A percentile compares a stretch with the other conserved stretches of the same genome.
phyloP scores from a whole-genome alignment of 2,113 vertebrate genomes.

The Galbula dea region DNA sequence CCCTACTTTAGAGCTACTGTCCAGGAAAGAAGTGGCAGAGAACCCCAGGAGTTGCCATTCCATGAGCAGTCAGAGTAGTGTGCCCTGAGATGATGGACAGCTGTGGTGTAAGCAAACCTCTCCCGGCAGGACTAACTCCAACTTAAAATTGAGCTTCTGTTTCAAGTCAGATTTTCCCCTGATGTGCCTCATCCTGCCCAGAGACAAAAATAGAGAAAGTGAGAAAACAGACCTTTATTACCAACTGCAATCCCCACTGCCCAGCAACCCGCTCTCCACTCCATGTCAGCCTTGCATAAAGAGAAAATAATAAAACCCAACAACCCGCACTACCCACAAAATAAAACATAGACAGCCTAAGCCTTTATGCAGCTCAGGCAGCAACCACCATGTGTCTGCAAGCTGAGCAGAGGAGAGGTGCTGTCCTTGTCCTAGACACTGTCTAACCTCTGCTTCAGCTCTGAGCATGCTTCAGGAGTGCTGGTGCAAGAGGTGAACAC shows the following conservation, averaged over 20 bases:
- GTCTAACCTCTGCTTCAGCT: neutral
- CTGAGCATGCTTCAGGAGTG: neutral
- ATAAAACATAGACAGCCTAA: slow-evolving; percentile 44
- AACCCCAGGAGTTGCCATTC: neutral
- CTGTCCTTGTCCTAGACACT: slow-evolving; percentile 6
- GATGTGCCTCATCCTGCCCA: slow-evolving; percentile 52
- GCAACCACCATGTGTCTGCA: neutral
- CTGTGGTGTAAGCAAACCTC: slow-evolving; percentile 1
- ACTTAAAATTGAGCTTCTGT: slow-evolving; percentile 6
- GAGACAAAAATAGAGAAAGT: slow-evolving; percentile 65
- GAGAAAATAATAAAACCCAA: slow-evolving; percentile 65
- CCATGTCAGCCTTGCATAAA: slow-evolving; percentile 12
- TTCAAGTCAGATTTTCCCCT: slow-evolving; percentile 48
- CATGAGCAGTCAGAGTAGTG: neutral
- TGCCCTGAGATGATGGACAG: neutral
- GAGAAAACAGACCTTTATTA: slow-evolving; percentile 69
- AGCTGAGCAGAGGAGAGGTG: slow-evolving; percentile 11
- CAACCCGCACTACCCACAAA: slow-evolving; percentile 31
- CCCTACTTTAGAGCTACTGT: neutral
- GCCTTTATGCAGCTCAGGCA: slow-evolving; percentile 8
- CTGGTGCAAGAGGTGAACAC: neutral
- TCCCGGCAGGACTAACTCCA: slow-evolving; percentile 6
- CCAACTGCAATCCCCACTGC: slow-evolving; percentile 43
- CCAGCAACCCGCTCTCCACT: slow-evolving; percentile 13
- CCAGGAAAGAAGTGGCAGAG: neutral